Evolutionary conservation across 2,888 invertebrate genomes (phyloP), one percentile per base, ranked within the genome.

Genomic region (Chymomyza amoena): DNA sequence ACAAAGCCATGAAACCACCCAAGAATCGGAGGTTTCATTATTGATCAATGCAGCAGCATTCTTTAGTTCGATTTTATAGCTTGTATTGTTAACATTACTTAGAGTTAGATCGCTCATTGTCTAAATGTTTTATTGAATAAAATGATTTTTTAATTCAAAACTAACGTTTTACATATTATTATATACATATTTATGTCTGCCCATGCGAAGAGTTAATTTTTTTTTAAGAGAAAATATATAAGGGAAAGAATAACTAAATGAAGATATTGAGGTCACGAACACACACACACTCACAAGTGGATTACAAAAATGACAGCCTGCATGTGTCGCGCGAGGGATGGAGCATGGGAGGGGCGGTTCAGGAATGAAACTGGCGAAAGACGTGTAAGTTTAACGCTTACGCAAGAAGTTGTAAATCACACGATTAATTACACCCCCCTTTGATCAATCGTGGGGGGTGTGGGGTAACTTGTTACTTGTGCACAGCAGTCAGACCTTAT

Each of bases 331-430:
- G 32, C 64, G 66, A 39, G 64, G 52, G 61, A 18, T 9, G 18
- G 25, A 25, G n/a, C n/a, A n/a, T 18, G 36, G 28, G 52, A 9
- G 25, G 4, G 73, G 71, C 72, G 68, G 72, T 7, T 32, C 32
- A 6, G 32, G 7, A 32, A 32, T 32, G 32, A 9, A 32, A 65
- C 68, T 62, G 72, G 65, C 61, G 66, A 60, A 70, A 66, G 75
- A 68, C 68, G 28, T 39, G 45, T 5, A 28, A 28, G 16, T 76
- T 82, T 80, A 81, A 81, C 74, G 83, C 80, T 78, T 73, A 80
- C 79, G 77, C 80, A 83, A 80, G 85, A 75, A 75, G 79, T 79
- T 80, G 81, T 88, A 87, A 88, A 89, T 89, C 88, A 89, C 80
- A 75, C 80, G 89, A 89, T 89, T 89, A 89, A 89, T 87, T 88